Evolutionary conservation across 2,797 vertebrate species (phyloP).

Genomic region (Glyptemys insculpta): DNA sequence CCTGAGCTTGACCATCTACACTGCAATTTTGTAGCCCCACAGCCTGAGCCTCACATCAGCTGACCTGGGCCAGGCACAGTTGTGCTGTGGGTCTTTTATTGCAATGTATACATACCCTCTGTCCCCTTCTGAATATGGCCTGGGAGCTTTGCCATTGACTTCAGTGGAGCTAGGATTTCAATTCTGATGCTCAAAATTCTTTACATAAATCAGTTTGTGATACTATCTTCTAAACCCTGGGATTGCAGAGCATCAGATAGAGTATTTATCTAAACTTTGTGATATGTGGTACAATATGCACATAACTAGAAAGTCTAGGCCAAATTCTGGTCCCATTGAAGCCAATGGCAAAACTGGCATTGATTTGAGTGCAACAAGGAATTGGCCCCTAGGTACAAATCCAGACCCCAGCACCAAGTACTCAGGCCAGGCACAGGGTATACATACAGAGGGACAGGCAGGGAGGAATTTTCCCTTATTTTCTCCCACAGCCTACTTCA

Average conservation of each 20-base stretch:
- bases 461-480: background rate
- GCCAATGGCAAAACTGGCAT: background rate
- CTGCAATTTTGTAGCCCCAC: background rate
- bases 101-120: background rate
- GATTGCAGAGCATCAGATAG: background rate
- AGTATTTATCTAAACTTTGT: background rate
- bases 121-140: background rate
- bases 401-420: background rate
- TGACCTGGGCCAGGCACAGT: too few relatives aligned
- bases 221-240: background rate
- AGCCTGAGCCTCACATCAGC: background rate
- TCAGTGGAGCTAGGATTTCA: background rate
- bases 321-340: background rate
- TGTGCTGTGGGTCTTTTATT: background rate
- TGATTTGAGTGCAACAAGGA: background rate
- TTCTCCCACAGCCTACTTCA: background rate
- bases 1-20: background rate
- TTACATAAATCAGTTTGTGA: background rate
- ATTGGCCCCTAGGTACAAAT: background rate
- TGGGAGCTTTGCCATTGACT: background rate
- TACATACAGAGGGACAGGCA: background rate
- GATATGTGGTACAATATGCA: background rate
- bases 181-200: background rate
- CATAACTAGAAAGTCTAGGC: background rate
- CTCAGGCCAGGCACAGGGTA: background rate